phyloP scores from a whole-genome alignment of 2,888 invertebrate species.

The Dusona sp. region DNA sequence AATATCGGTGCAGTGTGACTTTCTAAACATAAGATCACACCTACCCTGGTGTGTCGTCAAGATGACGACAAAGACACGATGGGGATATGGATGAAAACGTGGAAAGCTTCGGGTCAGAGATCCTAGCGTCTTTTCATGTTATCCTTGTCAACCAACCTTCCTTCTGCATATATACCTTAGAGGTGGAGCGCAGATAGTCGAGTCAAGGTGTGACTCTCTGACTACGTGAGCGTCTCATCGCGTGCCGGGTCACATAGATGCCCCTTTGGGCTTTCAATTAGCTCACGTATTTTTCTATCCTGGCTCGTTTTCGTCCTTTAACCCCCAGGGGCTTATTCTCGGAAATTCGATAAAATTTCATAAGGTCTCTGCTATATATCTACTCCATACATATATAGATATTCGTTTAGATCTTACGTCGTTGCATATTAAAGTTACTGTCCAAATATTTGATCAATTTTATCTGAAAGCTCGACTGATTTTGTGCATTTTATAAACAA shows the following conservation, averaged over 20 bases:
- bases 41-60: constrained; percentile 29
- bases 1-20: constrained; percentile 32
- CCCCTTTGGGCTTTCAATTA: constrained; percentile 65
- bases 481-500: background rate
- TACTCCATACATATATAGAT: background rate
- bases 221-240: constrained; percentile 55
- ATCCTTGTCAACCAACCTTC: constrained; percentile 54
- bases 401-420: background rate
- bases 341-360: constrained; percentile 55
- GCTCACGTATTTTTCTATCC: constrained; percentile 65
- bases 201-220: constrained; percentile 46
- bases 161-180: constrained; percentile 22
- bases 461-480: background rate
- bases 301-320: constrained; percentile 3
- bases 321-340: constrained; percentile 33
- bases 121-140: constrained; percentile 54
- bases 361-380: constrained; percentile 5
- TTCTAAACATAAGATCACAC: constrained; percentile 30
- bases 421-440: constrained; percentile 7
- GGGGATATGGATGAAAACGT: constrained; percentile 31
- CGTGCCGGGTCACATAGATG: constrained; percentile 48
- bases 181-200: constrained; percentile 32
- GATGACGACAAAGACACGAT: constrained; percentile 27
- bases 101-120: constrained; percentile 48
- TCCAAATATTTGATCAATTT: constrained; percentile 35